A percentile compares a stretch with the other conserved stretches of the same genome.
Conservation (phyloP, 2,797 vertebrate genomes). For the Protonibea diacanthus region DNA sequence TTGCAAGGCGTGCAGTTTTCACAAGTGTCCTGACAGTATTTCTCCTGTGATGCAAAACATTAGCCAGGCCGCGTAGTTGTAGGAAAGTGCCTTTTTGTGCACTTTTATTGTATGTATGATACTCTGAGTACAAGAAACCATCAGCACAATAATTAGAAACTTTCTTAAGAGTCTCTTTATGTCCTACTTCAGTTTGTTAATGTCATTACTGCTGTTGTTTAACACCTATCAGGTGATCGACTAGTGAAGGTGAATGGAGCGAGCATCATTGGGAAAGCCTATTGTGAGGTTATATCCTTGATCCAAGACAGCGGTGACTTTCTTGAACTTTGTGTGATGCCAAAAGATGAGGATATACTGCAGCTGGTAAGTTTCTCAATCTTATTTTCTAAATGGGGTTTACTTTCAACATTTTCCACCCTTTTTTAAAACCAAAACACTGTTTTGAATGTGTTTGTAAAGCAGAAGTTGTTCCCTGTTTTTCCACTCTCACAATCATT, state of each 20-base stretch:
- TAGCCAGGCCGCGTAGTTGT: neutral
- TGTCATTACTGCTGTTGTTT: slow-evolving; percentile 14
- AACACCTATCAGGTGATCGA: slow-evolving; percentile 90
- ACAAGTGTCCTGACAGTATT: slow-evolving; percentile 2
- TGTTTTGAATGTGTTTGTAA: neutral
- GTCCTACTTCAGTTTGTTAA: neutral
- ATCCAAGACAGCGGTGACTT: slow-evolving; percentile 96
- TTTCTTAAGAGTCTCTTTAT: slow-evolving; percentile 1
- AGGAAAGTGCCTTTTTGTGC: neutral
- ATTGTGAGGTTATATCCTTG: slow-evolving; percentile 96
- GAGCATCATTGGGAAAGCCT: slow-evolving; percentile 98
- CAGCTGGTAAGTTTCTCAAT: slow-evolving; percentile 90
- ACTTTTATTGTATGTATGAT: neutral
- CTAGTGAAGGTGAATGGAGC: slow-evolving; percentile 98
- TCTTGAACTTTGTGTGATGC: slow-evolving; percentile 98
- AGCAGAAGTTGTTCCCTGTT: neutral
- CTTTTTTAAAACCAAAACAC: neutral
- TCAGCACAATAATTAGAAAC: neutral
- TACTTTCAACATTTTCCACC: neutral
- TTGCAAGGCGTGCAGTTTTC: slow-evolving; percentile 33
- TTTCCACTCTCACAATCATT: neutral
- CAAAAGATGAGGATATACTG: slow-evolving; percentile 99
- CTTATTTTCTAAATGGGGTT: neutral
- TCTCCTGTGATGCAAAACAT: slow-evolving; percentile 17
- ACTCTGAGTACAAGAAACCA: neutral